Conservation (phyloP, 2,797 vertebrate genomes). For the Hyperoplus immaculatus region DNA sequence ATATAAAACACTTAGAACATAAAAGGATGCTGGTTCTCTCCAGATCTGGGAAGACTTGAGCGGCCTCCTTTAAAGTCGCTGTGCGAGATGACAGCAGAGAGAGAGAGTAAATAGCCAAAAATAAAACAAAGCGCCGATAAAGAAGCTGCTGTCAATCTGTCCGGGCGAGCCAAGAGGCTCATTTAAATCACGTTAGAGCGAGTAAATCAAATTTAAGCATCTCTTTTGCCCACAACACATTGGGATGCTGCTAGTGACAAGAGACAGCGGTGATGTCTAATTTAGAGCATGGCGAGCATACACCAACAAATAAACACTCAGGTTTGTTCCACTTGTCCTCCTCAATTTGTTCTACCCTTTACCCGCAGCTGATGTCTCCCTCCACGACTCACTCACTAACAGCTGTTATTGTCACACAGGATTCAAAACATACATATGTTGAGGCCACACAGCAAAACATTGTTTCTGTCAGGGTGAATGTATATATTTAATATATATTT, state of each 20-base stretch:
- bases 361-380: constrained; percentile 41
- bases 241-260: constrained; percentile 64
- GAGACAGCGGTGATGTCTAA: constrained; percentile 62
- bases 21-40: constrained; percentile 70
- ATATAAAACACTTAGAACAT: constrained; percentile 73
- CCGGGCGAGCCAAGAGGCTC: constrained; percentile 59
- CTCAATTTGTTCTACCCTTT: constrained; percentile 72
- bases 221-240: constrained; percentile 61
- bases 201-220: constrained; percentile 71
- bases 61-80: constrained; percentile 61
- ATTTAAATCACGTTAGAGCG: constrained; percentile 71
- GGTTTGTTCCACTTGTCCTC: constrained; percentile 79
- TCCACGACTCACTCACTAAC: constrained; percentile 5
- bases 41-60: constrained; percentile 69
- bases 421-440: constrained; percentile 5
- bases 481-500: background rate
- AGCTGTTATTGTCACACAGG: background rate
- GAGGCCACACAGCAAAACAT: background rate
- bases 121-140: constrained; percentile 77
- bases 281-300: constrained; percentile 65
- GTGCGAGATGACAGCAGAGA: constrained; percentile 71
- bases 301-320: constrained; percentile 68
- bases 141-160: constrained; percentile 78
- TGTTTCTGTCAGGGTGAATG: background rate
- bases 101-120: constrained; percentile 81